phyloP scores from a whole-genome alignment of 1,140 invertebrate species.

The Calliphora vicina region DNA sequence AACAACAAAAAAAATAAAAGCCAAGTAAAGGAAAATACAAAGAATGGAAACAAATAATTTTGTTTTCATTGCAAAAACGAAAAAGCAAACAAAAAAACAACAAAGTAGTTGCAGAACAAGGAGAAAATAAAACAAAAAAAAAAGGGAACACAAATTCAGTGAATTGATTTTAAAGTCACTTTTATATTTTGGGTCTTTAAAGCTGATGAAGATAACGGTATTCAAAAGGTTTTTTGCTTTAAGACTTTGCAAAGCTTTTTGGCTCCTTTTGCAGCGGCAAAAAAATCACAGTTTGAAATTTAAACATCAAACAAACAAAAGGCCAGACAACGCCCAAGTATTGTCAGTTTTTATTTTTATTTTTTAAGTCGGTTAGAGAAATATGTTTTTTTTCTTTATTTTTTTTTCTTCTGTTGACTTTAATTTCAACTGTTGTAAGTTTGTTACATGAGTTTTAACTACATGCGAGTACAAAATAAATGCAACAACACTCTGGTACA shows the following conservation, averaged over 20 bases:
- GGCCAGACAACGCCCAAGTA: background rate
- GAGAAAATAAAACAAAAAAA: background rate
- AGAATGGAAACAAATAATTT: background rate
- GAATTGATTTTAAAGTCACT: constrained; percentile 26
- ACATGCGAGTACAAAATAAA: background rate
- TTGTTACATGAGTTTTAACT: background rate
- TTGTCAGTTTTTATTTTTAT: constrained; percentile 1
- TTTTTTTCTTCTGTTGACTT: background rate
- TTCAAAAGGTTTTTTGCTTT: background rate
- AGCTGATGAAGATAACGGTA: constrained; percentile 14
- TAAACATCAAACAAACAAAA: constrained; percentile 10
- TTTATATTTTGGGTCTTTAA: constrained; percentile 21
- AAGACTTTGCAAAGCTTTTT: background rate
- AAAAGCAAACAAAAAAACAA: background rate
- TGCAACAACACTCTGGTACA: background rate
- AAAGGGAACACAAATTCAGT: background rate
- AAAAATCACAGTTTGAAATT: background rate
- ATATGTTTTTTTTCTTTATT: background rate
- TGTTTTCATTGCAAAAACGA: background rate
- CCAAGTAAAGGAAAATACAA: background rate
- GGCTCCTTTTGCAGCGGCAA: background rate
- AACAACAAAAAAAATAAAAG: too few relatives aligned
- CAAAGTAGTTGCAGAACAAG: background rate
- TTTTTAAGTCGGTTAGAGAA: background rate
- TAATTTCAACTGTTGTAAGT: background rate